These are phyloP conservation scores for Luscinia luscinia DNA, from an alignment of 2,797 vertebrate genomes.

Conservation along the genomic window DNA sequence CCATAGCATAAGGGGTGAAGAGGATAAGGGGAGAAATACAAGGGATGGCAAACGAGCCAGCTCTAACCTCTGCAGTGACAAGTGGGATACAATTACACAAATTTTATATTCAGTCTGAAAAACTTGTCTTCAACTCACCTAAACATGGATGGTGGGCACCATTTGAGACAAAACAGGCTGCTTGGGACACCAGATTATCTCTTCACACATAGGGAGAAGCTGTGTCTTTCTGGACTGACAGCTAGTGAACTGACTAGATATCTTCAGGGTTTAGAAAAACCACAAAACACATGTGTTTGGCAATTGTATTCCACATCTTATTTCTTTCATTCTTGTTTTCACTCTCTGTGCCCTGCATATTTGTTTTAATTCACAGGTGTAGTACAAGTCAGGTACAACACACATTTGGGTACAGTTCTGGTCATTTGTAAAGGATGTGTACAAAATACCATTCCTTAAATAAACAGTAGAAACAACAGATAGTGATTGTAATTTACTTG, in stretches of 20 bases:
- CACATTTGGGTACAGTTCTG: background rate
- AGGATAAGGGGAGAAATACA: background rate
- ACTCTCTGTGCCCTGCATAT: background rate
- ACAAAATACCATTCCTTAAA: background rate
- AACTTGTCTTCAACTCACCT: background rate
- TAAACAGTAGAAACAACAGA: background rate
- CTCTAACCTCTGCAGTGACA: background rate
- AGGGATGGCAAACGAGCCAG: background rate
- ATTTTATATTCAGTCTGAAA: background rate
- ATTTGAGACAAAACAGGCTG: background rate
- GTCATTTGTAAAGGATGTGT: background rate
- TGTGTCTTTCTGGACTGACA: background rate
- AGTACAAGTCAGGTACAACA: background rate
- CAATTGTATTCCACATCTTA: background rate
- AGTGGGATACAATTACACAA: background rate
- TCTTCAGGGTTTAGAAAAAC: background rate
- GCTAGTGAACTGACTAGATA: background rate
- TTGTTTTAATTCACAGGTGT: background rate
- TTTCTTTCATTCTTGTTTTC: background rate
- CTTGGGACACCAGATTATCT: background rate
- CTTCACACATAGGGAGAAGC: background rate
- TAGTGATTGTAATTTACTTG: background rate
- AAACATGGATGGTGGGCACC: background rate
- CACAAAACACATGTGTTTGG: background rate
- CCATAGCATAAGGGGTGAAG: background rate